Evolutionary conservation across 2,888 invertebrate genomes (phyloP).

Genomic region (Ophion costatus): DNA sequence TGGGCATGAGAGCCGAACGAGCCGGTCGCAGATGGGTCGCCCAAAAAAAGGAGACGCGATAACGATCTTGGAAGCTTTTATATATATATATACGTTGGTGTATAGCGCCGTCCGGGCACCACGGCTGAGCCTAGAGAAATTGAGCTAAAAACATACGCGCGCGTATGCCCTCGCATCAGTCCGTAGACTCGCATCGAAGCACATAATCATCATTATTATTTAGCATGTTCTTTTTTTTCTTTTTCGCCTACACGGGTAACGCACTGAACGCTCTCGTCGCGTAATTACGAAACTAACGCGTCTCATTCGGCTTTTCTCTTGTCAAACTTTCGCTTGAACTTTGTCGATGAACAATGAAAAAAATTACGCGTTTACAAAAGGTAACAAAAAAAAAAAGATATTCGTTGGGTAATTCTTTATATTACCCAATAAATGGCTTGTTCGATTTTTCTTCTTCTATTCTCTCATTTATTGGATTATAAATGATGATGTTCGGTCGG

Average conservation of each 20-base stretch:
- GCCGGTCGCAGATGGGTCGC: slow-evolving; percentile 78
- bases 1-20: slow-evolving; percentile 72
- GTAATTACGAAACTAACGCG: no score
- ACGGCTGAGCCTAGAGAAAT: slow-evolving; percentile 44
- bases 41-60: slow-evolving; percentile 69
- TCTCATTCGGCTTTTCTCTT: no score
- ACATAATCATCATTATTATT: slow-evolving; percentile 19
- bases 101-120: slow-evolving; percentile 22
- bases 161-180: neutral
- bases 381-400: no score
- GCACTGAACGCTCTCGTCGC: no score
- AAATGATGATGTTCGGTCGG: no score
- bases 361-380: no score
- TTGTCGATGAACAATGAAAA: no score
- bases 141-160: slow-evolving; percentile 42
- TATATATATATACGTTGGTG: neutral
- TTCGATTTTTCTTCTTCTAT: no score
- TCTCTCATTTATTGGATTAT: no score
- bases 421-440: no score
- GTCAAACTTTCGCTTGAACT: no score
- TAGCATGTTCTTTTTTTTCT: neutral
- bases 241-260: neutral
- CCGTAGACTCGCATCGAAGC: slow-evolving; percentile 19
- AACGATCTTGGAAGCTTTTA: slow-evolving; percentile 79
- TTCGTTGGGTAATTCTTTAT: no score